Conservation (phyloP, 2,888 invertebrate genomes). For the Cantharis rufa region DNA sequence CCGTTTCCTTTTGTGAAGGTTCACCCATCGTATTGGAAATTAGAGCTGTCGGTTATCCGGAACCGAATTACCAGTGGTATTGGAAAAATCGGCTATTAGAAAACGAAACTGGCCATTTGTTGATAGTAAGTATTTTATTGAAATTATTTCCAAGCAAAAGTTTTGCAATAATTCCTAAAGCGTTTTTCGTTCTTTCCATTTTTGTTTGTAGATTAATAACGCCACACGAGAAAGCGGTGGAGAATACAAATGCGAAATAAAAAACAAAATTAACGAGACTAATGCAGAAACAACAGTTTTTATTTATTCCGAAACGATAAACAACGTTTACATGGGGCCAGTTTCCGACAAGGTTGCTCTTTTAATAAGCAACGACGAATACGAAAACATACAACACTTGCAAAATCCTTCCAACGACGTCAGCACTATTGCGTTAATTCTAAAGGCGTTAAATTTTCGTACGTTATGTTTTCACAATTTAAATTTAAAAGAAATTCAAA, state of each 20-base stretch:
- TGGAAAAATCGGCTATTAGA: constrained; percentile 27
- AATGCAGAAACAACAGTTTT: constrained; percentile 14
- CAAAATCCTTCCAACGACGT: constrained; percentile 42
- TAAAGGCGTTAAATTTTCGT: constrained; percentile 39
- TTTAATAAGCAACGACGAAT: constrained; percentile 42
- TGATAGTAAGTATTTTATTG: constrained; percentile 5
- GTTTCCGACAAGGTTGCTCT: constrained; percentile 42
- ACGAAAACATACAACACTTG: constrained; percentile 31
- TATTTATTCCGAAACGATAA: constrained; percentile 17
- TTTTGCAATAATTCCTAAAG: background rate
- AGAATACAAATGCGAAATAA: constrained; percentile 33
- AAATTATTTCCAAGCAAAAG: background rate
- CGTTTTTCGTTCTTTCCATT: too few species aligned
- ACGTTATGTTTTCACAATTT: constrained; percentile 43
- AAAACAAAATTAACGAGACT: constrained; percentile 13
- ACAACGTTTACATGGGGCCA: constrained; percentile 5
- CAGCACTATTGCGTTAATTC: constrained; percentile 34
- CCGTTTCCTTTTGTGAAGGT: constrained; percentile 22
- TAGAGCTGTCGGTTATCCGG: constrained; percentile 32
- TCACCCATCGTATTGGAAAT: constrained; percentile 25
- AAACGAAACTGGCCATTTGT: constrained; percentile 20
- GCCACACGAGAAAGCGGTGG: constrained; percentile 25
- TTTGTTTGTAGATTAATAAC: constrained; percentile 22
- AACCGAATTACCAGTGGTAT: constrained; percentile 35
- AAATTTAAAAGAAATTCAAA: constrained; percentile 38